These are phyloP conservation scores for Alentia gelatinosa DNA, from an alignment of 2,888 invertebrate genomes.

Conservation along the genomic window DNA sequence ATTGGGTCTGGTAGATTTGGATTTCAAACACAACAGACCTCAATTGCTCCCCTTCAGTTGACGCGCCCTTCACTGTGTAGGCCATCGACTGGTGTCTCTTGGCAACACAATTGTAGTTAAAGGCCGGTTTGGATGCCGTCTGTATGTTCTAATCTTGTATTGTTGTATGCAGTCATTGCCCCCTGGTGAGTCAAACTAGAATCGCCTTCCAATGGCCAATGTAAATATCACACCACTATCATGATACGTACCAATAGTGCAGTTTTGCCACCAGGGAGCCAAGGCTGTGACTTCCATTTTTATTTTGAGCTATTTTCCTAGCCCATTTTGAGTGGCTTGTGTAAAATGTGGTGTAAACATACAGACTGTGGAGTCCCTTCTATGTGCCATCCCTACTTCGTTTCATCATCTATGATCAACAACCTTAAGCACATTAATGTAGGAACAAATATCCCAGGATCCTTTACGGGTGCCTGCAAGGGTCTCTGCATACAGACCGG, in stretches of 20 bases:
- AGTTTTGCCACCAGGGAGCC: slow-evolving; percentile 35
- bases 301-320: slow-evolving; percentile 40
- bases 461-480: slow-evolving; percentile 26
- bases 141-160: slow-evolving; percentile 26
- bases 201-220: neutral
- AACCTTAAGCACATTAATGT: slow-evolving; percentile 45
- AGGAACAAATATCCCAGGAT: slow-evolving; percentile 34
- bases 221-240: slow-evolving; percentile 12
- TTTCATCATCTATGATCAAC: slow-evolving; percentile 42
- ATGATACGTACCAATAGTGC: slow-evolving; percentile 31
- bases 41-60: neutral
- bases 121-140: neutral
- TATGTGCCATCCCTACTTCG: slow-evolving; percentile 40
- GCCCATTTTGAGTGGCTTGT: slow-evolving; percentile 44
- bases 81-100: slow-evolving; percentile 24
- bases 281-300: slow-evolving; percentile 23
- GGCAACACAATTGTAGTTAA: neutral
- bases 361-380: neutral
- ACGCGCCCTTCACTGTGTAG: slow-evolving; percentile 4
- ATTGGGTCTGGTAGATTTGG: neutral
- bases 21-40: neutral
- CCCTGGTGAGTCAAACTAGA: slow-evolving; percentile 32
- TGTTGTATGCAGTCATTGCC: neutral
- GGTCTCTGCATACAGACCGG: slow-evolving; percentile 44
- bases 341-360: slow-evolving; percentile 44